Percentiles rank a stretch among this genome's conserved stretches.
phyloP scores from a whole-genome alignment of 2,797 vertebrate genomes.

The Myripristis jacobus region DNA sequence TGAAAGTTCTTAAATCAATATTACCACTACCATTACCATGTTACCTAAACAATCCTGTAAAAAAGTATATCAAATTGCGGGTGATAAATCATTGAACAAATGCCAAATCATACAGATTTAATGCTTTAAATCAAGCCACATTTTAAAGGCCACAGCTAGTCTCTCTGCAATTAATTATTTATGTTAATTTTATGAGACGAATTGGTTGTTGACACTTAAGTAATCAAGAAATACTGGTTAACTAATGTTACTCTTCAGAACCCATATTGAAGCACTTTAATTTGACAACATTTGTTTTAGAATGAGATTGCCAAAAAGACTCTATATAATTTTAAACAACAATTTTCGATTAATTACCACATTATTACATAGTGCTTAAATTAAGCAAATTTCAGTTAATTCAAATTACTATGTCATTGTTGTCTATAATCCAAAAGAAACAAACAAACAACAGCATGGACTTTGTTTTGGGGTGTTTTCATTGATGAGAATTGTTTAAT shows the following conservation, averaged over 20 bases:
- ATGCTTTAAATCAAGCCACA: background rate
- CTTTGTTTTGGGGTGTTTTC: too few species aligned
- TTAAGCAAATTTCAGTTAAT: too few species aligned
- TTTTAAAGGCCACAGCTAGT: slow-evolving; percentile 11
- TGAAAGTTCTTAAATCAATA: slow-evolving; percentile 83
- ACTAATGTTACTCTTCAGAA: background rate
- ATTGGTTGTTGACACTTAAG: slow-evolving; percentile 12
- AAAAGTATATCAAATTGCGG: slow-evolving; percentile 10
- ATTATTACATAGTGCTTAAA: too few species aligned
- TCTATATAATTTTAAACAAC: too few species aligned
- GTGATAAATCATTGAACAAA: slow-evolving; percentile 77
- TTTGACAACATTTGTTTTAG: background rate
- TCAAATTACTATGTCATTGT: too few species aligned
- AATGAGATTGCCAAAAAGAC: background rate
- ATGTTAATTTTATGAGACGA: background rate
- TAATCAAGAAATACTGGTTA: background rate
- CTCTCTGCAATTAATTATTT: slow-evolving; percentile 6
- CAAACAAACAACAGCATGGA: too few species aligned
- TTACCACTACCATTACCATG: slow-evolving; percentile 59
- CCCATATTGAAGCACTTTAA: background rate
- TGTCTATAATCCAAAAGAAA: too few species aligned
- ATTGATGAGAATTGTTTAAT: too few species aligned
- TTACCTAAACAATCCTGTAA: slow-evolving; percentile 46
- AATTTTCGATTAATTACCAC: too few species aligned
- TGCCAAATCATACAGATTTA: slow-evolving; percentile 77